Evolutionary conservation across 2,113 vertebrate species (phyloP), one percentile per base, ranked within the genome.

Genomic region (Azemiops feae): DNA sequence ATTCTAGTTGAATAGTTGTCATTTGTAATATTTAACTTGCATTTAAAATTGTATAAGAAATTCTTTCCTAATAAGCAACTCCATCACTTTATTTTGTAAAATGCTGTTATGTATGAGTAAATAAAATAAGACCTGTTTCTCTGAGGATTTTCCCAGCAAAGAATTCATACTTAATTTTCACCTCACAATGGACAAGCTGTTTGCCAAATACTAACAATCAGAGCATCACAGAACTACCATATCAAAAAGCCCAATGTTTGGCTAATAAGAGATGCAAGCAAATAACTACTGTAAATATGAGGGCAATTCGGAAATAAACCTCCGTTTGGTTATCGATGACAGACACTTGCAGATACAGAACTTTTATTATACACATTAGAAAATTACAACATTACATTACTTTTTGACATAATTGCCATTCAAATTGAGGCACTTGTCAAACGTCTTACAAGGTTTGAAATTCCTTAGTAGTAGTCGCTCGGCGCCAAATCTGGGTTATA

Each of bases 51-150:
- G 93, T 89, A 92, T 92, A 91, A 95, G 94, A 94, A 86, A 87
- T 93, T 90, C 69, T 90, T 93, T 95, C 95, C 95, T 96, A 93
- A 93, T 74, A 88, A 39, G 89, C 87, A 60, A 89, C 64, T 94
- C 93, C 94, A 96, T 95, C 93, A 97, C 93, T 95, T 11, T 30
- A 53, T 87, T 53, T 22, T 95, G 93, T 89, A 95, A 96, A 96
- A 95, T 90, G 91, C 91, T 91, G 95, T 95, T 94, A 96, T 95
- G 95, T 93, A 50, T 94, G 95, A 94, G 93, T 95, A 96, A 96
- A 58, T 90, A 92, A 96, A 96, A 58, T 89, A 93, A 1, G 3
- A 0, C 88, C 90, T 91, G 81, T 94, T 94, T 93, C 88, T 87
- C 93, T 93, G 85, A 89, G 81, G 12, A 91, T 27, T 60, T 92